These are phyloP conservation scores for Phylloscopus trochiloides DNA, from an alignment of 2,113 vertebrate genomes.

Conservation along the genomic window DNA sequence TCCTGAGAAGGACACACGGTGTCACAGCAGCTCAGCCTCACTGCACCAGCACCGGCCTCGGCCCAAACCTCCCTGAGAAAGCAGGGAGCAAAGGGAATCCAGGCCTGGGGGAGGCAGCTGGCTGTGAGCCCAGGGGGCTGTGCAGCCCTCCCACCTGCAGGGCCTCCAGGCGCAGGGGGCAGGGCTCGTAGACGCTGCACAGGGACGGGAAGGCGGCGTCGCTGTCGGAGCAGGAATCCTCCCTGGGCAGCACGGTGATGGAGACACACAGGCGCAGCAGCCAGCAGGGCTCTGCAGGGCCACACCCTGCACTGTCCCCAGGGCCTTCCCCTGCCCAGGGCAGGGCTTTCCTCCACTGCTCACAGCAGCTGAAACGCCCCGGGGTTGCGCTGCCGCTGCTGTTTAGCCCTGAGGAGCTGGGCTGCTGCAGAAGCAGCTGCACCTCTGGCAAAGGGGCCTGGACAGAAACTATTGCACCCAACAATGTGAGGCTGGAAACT, in stretches of 20 bases:
- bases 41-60: not conserved
- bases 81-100: not conserved
- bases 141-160: conserved; percentile 81
- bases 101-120: fast-evolving
- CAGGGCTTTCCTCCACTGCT: conserved; percentile 73
- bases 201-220: conserved; percentile 42
- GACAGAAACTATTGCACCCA: conserved; percentile 87
- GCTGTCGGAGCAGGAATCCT: conserved; percentile 81
- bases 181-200: conserved; percentile 75
- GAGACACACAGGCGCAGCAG: conserved; percentile 85
- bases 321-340: conserved; percentile 15
- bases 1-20: not conserved
- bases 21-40: not conserved
- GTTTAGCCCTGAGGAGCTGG: conserved; percentile 66
- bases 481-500: conserved; percentile 88
- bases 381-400: conserved; percentile 61
- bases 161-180: conserved; percentile 89
- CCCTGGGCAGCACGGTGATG: conserved; percentile 80
- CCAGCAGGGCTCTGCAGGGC: conserved; percentile 74
- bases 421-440: conserved; percentile 87
- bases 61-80: not conserved
- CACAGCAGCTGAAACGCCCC: not conserved
- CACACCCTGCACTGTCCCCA: not conserved
- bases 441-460: conserved; percentile 92
- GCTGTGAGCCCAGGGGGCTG: not conserved